Conservation (phyloP, 2,888 invertebrate species). For the Lithosia quadra region DNA sequence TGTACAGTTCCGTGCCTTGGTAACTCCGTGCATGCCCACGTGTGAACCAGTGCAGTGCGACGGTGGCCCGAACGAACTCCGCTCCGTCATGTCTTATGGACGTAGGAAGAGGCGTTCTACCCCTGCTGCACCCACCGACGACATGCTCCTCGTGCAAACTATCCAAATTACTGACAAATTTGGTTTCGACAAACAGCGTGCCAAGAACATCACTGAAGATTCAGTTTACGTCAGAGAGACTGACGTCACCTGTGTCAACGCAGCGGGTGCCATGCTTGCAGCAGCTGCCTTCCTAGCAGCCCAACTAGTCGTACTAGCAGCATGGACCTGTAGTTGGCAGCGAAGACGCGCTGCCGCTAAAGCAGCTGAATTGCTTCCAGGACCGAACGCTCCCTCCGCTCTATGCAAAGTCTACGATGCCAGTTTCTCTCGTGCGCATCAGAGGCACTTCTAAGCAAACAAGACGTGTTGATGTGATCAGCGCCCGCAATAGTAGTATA, state of each 20-base stretch:
- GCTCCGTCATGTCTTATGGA: conserved; percentile 94
- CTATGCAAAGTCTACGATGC: conserved; percentile 96
- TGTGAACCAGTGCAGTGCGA: conserved; percentile 97
- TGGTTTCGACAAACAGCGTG: conserved; percentile 91
- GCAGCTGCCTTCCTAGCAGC: conserved; percentile 94
- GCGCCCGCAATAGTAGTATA: conserved; percentile 85
- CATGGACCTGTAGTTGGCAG: conserved; percentile 96
- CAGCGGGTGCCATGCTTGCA: conserved; percentile 93
- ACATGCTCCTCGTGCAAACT: conserved; percentile 95
- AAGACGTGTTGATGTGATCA: conserved; percentile 77
- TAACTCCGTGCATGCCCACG: conserved; percentile 97
- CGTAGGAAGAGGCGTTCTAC: conserved; percentile 92
- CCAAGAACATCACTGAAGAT: conserved; percentile 89
- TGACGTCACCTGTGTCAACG: conserved; percentile 90
- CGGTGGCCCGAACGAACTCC: conserved; percentile 93
- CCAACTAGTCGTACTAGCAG: conserved; percentile 94
- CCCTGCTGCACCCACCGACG: conserved; percentile 88
- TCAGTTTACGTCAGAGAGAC: conserved; percentile 90
- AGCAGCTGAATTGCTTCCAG: conserved; percentile 90
- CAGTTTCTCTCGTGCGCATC: conserved; percentile 92
- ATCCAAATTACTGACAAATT: conserved; percentile 98
- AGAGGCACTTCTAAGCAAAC: conserved; percentile 83
- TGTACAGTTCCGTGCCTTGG: conserved; percentile 97
- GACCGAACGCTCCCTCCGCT: conserved; percentile 85
- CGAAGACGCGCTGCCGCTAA: conserved; percentile 90